Conservation (phyloP, 2,888 invertebrate species). For the Tetanocera ferruginea region DNA sequence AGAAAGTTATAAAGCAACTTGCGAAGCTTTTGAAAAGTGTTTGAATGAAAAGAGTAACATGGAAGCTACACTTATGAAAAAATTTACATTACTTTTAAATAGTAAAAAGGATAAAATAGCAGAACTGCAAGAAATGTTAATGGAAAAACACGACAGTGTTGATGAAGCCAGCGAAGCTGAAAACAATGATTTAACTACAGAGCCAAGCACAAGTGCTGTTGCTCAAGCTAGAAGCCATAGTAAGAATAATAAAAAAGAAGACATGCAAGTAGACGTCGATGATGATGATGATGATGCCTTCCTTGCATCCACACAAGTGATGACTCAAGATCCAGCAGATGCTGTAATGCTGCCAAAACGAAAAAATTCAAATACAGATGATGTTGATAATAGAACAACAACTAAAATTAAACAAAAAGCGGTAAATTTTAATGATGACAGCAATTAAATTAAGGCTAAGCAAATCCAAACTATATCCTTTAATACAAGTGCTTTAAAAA, state of each 20-base stretch:
- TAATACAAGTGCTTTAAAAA: too few relatives aligned
- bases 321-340: not conserved
- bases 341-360: not conserved
- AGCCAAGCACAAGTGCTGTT: constrained; percentile 20
- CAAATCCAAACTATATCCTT: not conserved
- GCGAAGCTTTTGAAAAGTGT: constrained; percentile 52
- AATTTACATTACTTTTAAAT: constrained; percentile 58
- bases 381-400: not conserved
- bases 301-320: constrained; percentile 18
- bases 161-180: not conserved
- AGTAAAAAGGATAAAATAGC: constrained; percentile 60
- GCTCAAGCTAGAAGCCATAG: not conserved
- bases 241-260: not conserved
- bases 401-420: not conserved
- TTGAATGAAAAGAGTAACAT: constrained; percentile 50
- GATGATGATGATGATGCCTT: constrained; percentile 17
- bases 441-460: not conserved
- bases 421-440: not conserved
- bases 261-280: not conserved
- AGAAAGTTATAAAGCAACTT: constrained; percentile 44
- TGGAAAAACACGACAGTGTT: not conserved
- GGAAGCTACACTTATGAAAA: constrained; percentile 54
- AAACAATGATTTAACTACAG: not conserved
- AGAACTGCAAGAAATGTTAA: constrained; percentile 50
- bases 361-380: not conserved